These are phyloP conservation scores for Nomada hirtipes DNA, from an alignment of 2,888 invertebrate genomes.

Conservation along the genomic window DNA sequence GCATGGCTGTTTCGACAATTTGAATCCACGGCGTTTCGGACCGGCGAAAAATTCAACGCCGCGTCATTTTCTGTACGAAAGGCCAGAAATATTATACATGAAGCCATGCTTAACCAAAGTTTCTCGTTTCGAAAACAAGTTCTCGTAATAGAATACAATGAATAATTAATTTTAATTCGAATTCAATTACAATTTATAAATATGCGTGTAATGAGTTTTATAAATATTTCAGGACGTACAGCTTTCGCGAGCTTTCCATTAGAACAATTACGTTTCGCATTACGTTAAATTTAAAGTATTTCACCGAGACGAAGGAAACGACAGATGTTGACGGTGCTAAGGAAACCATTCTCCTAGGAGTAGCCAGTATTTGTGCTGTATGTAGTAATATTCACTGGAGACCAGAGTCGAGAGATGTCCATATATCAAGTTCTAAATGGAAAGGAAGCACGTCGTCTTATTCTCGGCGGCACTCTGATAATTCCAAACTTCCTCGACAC, in stretches of 20 bases:
- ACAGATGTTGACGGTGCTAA: background rate
- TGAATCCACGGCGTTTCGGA: background rate
- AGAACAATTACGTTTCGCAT: background rate
- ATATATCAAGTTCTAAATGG: constrained; percentile 48
- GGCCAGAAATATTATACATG: background rate
- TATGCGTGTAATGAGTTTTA: too few species aligned
- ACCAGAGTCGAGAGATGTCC: background rate
- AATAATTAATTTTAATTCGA: background rate
- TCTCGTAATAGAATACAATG: background rate
- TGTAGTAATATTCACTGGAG: constrained; percentile 30
- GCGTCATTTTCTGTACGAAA: background rate
- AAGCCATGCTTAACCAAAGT: background rate
- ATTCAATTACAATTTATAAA: too few species aligned
- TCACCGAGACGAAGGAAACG: background rate
- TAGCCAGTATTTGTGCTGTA: constrained; percentile 5
- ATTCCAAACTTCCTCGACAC: constrained; percentile 15
- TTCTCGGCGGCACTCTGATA: constrained; percentile 14
- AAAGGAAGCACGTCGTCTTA: constrained; percentile 38
- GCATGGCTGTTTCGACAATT: background rate
- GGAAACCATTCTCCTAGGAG: background rate
- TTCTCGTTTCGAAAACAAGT: background rate
- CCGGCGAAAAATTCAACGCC: background rate
- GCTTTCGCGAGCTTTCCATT: background rate
- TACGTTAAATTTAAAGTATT: constrained; percentile 11
- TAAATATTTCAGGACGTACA: too few species aligned